phyloP scores from a whole-genome alignment of 1,140 invertebrate genomes.

The Thaumatotibia leucotreta region DNA sequence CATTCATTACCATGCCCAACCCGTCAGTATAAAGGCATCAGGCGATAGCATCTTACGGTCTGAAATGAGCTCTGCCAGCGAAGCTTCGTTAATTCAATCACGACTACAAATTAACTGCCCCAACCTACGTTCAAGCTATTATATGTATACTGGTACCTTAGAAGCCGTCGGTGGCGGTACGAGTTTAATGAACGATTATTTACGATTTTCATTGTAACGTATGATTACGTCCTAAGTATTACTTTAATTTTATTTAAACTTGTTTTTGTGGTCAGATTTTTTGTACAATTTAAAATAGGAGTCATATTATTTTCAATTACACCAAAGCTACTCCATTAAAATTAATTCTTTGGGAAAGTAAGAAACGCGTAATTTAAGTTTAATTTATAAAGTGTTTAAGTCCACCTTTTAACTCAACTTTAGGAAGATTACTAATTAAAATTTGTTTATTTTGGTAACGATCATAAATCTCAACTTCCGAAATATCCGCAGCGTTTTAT shows the following conservation, averaged over 20 bases:
- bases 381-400: neutral
- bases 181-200: neutral
- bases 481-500: neutral
- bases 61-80: constrained; percentile 33
- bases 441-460: constrained; percentile 7
- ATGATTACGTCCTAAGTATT: too few species aligned
- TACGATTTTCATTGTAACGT: too few species aligned
- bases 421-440: constrained; percentile 3
- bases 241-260: too few species aligned
- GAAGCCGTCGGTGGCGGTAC: neutral
- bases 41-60: constrained; percentile 31
- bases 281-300: too few species aligned
- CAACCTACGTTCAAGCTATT: constrained; percentile 4
- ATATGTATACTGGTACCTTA: neutral
- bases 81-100: constrained; percentile 50
- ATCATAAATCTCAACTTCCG: constrained; percentile 1
- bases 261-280: too few species aligned
- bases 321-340: too few species aligned
- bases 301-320: too few species aligned
- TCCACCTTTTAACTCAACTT: neutral
- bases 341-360: neutral
- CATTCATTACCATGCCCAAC: constrained; percentile 16
- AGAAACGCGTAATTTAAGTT: neutral
- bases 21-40: constrained; percentile 23
- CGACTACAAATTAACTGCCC: constrained; percentile 46